Percentiles rank a stretch among this genome's conserved stretches.
These are phyloP conservation scores for Oreochromis aureus DNA, from an alignment of 2,113 vertebrate species.

Conservation along the genomic window DNA sequence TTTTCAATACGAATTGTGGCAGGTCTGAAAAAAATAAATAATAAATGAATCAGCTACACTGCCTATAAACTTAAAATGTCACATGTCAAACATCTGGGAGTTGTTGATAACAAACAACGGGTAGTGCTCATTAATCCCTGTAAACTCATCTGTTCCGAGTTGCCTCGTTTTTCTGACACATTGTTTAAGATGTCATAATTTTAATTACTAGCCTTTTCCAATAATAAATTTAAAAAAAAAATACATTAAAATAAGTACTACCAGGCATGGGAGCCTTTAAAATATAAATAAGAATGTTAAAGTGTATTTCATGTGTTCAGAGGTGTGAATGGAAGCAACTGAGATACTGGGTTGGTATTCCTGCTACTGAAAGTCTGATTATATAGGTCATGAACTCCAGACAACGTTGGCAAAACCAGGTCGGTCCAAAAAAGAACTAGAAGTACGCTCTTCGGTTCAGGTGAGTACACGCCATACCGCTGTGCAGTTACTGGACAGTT, in stretches of 20 bases:
- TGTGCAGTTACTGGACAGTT: not conserved
- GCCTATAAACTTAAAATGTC: rapidly evolving
- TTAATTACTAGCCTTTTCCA: not conserved
- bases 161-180: not conserved
- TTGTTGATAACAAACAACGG: not conserved
- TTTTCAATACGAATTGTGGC: not conserved
- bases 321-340: not conserved
- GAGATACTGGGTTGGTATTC: not conserved
- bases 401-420: not conserved
- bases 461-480: rapidly evolving
- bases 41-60: not conserved
- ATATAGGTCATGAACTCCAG: rapidly evolving
- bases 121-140: not conserved
- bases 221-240: not conserved
- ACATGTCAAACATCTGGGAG: not conserved
- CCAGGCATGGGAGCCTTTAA: not conserved
- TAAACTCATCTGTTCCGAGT: not conserved
- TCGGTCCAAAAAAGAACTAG: not conserved
- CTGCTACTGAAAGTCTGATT: not conserved
- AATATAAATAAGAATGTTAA: not conserved
- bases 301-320: not conserved
- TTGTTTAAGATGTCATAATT: not conserved
- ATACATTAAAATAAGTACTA: not conserved
- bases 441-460: not conserved
- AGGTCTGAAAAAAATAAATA: rapidly evolving